Conservation (phyloP, 2,888 invertebrate genomes). For the Morpho deidamia region DNA sequence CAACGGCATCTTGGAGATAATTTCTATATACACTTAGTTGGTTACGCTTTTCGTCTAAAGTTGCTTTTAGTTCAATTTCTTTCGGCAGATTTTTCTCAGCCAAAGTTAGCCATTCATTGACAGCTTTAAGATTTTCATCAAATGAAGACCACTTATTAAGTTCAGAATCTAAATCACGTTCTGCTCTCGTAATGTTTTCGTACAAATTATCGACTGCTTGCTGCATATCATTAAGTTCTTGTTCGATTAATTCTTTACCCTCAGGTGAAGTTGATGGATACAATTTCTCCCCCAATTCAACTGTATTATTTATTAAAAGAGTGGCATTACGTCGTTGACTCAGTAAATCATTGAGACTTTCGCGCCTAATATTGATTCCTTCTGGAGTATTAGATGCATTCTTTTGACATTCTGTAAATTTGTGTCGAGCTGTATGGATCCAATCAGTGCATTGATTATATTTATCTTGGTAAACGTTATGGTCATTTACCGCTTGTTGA, state of each 20-base stretch:
- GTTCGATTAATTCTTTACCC: slow-evolving; percentile 90
- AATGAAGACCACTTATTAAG: slow-evolving; percentile 93
- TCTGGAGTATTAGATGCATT: slow-evolving; percentile 82
- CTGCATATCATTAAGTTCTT: slow-evolving; percentile 90
- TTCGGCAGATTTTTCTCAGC: slow-evolving; percentile 86
- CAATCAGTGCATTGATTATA: slow-evolving; percentile 91
- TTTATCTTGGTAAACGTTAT: slow-evolving; percentile 87
- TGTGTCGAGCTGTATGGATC: slow-evolving; percentile 85
- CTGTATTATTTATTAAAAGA: slow-evolving; percentile 87
- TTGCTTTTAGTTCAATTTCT: slow-evolving; percentile 89
- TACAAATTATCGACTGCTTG: slow-evolving; percentile 89
- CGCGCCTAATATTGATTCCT: slow-evolving; percentile 83
- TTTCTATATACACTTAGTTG: slow-evolving; percentile 91
- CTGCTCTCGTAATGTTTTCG: slow-evolving; percentile 87
- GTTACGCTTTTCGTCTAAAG: slow-evolving; percentile 93
- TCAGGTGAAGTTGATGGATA: slow-evolving; percentile 92
- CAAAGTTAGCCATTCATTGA: slow-evolving; percentile 87
- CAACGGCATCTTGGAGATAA: slow-evolving; percentile 88
- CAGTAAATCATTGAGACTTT: slow-evolving; percentile 84
- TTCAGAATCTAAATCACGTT: slow-evolving; percentile 89
- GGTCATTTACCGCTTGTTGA: slow-evolving; percentile 91
- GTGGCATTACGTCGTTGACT: slow-evolving; percentile 87
- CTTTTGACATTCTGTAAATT: slow-evolving; percentile 82
- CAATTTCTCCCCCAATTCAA: slow-evolving; percentile 92
- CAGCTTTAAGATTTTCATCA: slow-evolving; percentile 88